A percentile compares a stretch with the other conserved stretches of the same genome.
Conservation (phyloP, 2,113 vertebrate species). For the Pyxicephalus adspersus region DNA sequence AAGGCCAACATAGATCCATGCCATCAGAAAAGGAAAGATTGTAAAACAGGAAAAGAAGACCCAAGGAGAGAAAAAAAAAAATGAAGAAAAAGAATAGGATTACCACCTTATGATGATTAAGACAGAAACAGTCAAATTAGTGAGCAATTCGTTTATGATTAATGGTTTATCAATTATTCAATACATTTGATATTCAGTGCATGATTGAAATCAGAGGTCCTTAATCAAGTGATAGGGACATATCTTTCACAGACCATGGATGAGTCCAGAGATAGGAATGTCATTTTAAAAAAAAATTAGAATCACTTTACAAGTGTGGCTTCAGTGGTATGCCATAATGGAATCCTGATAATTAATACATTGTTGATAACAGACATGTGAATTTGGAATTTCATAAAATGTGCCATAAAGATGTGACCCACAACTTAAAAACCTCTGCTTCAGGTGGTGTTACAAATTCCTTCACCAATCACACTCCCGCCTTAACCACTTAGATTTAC, state of each 20-base stretch:
- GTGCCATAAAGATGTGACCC: not conserved
- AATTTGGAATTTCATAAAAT: not conserved
- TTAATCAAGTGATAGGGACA: no score
- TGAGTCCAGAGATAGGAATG: no score
- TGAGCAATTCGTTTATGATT: not conserved
- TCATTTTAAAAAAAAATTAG: no score
- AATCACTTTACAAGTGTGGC: no score
- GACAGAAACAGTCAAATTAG: constrained; percentile 46
- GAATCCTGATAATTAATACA: no score
- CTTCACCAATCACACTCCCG: no score
- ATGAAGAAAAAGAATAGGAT: constrained; percentile 62
- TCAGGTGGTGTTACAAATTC: no score
- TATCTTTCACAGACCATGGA: no score
- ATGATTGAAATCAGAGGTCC: not conserved
- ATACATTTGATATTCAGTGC: no score
- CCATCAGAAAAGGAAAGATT: constrained; percentile 66
- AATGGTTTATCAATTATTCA: not conserved
- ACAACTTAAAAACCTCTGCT: not conserved
- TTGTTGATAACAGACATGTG: no score
- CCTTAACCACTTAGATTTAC: no score
- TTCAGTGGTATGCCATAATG: no score
- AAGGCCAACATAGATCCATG: constrained; percentile 68
- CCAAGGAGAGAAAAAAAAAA: constrained; percentile 57
- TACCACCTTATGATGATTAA: constrained; percentile 55
- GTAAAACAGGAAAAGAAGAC: constrained; percentile 67